Evolutionary conservation across 2,113 vertebrate genomes (phyloP).

Genomic region (Scomber colias): DNA sequence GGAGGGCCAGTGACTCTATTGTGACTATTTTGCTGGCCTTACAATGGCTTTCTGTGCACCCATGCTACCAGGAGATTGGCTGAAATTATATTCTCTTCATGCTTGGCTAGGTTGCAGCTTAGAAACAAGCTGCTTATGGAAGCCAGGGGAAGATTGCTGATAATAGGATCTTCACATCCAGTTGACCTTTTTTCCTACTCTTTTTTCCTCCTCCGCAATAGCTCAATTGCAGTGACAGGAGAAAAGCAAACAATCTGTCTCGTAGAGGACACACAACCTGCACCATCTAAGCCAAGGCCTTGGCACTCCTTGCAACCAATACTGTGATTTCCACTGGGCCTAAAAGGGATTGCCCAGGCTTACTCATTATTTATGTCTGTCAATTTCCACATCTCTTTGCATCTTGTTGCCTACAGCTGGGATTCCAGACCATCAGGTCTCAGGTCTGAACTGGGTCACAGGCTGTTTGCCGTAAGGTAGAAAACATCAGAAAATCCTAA

Average conservation of each 20-base stretch:
- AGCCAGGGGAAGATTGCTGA: slow-evolving; percentile 82
- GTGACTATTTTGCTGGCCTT: slow-evolving; percentile 83
- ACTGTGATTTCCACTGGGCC: slow-evolving; percentile 64
- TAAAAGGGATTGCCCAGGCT: slow-evolving; percentile 49
- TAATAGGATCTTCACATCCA: slow-evolving; percentile 85
- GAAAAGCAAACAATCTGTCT: slow-evolving; percentile 78
- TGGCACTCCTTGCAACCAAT: slow-evolving; percentile 60
- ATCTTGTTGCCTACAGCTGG: slow-evolving; percentile 60
- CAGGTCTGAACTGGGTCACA: slow-evolving; percentile 14
- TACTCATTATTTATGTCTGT: slow-evolving; percentile 71
- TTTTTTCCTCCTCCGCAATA: slow-evolving; percentile 73
- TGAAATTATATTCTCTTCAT: slow-evolving; percentile 87
- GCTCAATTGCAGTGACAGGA: slow-evolving; percentile 81
- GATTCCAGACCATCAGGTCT: slow-evolving; percentile 54
- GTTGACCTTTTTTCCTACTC: slow-evolving; percentile 83
- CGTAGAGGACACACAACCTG: slow-evolving; percentile 71
- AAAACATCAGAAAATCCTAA: slow-evolving; percentile 62
- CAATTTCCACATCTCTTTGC: slow-evolving; percentile 65
- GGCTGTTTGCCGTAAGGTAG: slow-evolving; percentile 40
- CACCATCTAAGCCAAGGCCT: slow-evolving; percentile 69
- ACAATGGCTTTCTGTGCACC: slow-evolving; percentile 85
- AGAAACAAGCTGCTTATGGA: slow-evolving; percentile 87
- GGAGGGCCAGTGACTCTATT: slow-evolving; percentile 81
- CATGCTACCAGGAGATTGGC: slow-evolving; percentile 84
- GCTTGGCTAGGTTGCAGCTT: slow-evolving; percentile 86